Base-by-base conservation (phyloP, 1,140 invertebrate genomes). In the Rhagoletis pomonella region DNA sequence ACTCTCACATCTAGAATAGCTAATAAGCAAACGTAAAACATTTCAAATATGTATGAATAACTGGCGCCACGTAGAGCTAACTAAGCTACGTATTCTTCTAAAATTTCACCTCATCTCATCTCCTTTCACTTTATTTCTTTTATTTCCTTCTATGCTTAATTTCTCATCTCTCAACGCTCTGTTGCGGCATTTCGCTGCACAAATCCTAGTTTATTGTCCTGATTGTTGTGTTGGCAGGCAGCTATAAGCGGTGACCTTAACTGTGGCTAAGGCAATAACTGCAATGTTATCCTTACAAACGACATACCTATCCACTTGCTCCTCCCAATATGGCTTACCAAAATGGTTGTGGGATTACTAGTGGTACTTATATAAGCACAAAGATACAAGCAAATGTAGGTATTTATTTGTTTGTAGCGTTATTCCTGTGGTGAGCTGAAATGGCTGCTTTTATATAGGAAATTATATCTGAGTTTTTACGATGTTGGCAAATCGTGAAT, bases 381-480 rank as follows among this genome's bases (percentile, higher is more conserved):
- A 29, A 73, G 44, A 5, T 47, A 3, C 4, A 39, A 73, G 2
- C n/a, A 14, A 50, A 50, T 7, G 4, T 9, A 81, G 19, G 42
- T 81, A 19, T 55, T 0, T 55, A 81, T 81, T 50, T 55, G 73
- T 50, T n/a, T 55, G 19, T 3, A 67, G 5, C 5, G 50, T 10
- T 10, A 55, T 55, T 55, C 50, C 5, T 55, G 50, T 7, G 50
- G n/a, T 62, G n/a, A 62, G n/a, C 7, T 50, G 14, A n/a, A n/a
- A 7, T 58, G 2, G 84, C 2, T 29, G 9, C 55, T 55, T 29
- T 81, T 81, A 58, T 81, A 55, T 10, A 14, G 73, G n/a, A 81
- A 81, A 81, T 81, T 55, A 58, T 19, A 19, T 81, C 9, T 58
- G n/a, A 4, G 73, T 55, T 81, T 81, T 81, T 81, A 81, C n/a